Conservation (phyloP, 2,888 invertebrate genomes). For the Sericinus montela region DNA sequence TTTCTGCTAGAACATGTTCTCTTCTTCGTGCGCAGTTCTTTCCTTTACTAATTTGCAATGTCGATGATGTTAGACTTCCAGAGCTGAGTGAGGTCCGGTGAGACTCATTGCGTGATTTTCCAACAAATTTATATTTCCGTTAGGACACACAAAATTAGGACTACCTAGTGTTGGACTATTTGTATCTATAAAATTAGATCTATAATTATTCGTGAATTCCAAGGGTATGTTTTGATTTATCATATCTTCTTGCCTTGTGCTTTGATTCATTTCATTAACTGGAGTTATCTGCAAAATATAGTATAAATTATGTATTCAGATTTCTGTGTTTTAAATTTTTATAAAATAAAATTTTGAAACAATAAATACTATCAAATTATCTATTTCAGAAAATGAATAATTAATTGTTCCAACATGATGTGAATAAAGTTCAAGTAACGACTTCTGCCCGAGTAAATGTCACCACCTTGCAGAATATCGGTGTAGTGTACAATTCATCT, state of each 20-base stretch:
- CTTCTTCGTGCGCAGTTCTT: constrained; percentile 77
- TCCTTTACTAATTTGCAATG: constrained; percentile 72
- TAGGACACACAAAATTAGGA: constrained; percentile 72
- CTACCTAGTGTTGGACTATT: constrained; percentile 72
- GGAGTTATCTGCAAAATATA: constrained; percentile 50
- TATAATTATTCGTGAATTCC: constrained; percentile 54
- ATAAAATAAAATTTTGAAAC: not conserved
- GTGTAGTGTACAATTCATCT: too few relatives aligned
- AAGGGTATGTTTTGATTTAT: constrained; percentile 63
- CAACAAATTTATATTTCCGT: constrained; percentile 62
- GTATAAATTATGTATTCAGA: too few relatives aligned
- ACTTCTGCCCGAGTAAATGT: too few relatives aligned
- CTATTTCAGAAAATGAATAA: too few relatives aligned
- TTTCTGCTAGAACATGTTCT: constrained; percentile 90
- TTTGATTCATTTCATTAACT: constrained; percentile 47
- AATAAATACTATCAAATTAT: not conserved
- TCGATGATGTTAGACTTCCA: constrained; percentile 65
- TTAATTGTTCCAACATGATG: too few relatives aligned
- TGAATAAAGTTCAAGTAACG: too few relatives aligned
- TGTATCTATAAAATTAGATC: constrained; percentile 59
- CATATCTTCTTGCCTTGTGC: constrained; percentile 59
- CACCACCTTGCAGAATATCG: too few relatives aligned
- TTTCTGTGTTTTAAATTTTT: not conserved
- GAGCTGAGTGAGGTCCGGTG: constrained; percentile 63
- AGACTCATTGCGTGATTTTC: constrained; percentile 61